Conservation (phyloP, 2,113 vertebrate species). For the Scomber japonicus region DNA sequence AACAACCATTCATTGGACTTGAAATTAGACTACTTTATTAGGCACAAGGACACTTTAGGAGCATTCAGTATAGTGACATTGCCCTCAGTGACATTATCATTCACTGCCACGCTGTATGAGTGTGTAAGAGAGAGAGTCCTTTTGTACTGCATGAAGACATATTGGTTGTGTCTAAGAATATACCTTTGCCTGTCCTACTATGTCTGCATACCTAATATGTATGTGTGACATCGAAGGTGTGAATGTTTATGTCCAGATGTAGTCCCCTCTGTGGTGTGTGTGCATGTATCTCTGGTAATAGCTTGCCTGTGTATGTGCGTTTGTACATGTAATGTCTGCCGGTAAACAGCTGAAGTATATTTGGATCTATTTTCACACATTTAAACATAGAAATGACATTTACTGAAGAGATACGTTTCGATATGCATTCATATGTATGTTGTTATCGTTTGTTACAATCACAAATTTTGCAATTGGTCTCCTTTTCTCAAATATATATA, state of each 20-base stretch:
- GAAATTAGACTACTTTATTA: slow-evolving; percentile 9
- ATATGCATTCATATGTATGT: neutral
- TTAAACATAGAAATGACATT: slow-evolving; percentile 15
- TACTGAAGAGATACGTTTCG: slow-evolving; percentile 1
- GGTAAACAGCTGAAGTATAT: neutral
- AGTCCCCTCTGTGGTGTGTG: neutral
- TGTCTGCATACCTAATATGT: neutral
- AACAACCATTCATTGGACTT: slow-evolving; percentile 35
- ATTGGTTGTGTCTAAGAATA: neutral
- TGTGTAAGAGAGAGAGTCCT: neutral
- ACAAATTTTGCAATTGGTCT: neutral
- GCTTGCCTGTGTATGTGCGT: neutral
- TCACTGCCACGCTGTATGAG: neutral
- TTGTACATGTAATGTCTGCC: no score
- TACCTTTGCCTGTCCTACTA: neutral
- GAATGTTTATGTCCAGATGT: neutral
- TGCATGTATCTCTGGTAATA: neutral
- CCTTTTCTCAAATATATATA: neutral
- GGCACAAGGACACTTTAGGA: neutral
- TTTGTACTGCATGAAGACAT: neutral
- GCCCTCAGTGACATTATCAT: no score
- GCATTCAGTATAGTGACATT: neutral
- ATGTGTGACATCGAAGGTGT: neutral
- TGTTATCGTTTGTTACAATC: neutral
- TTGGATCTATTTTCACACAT: slow-evolving; percentile 9